phyloP scores from a whole-genome alignment of 1,140 invertebrate genomes.

The Drosophila grimshawi region DNA sequence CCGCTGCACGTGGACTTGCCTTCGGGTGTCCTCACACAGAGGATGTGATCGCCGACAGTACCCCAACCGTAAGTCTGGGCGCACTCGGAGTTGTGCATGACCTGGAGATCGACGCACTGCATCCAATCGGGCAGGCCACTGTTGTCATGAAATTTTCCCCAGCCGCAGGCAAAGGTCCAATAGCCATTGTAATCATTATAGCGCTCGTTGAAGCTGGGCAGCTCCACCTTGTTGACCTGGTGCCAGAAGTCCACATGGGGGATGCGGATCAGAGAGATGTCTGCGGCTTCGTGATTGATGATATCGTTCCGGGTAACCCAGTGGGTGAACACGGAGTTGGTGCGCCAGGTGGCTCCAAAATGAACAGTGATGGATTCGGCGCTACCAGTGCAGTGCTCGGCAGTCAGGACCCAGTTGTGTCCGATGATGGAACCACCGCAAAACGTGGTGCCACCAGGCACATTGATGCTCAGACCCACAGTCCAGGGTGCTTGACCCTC shows the following conservation, averaged over 20 bases:
- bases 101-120: slow-evolving; percentile 57
- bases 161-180: slow-evolving; percentile 55
- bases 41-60: slow-evolving; percentile 46
- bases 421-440: slow-evolving; percentile 87
- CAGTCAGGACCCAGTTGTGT: slow-evolving; percentile 85
- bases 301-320: slow-evolving; percentile 44
- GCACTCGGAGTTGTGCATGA: slow-evolving; percentile 42
- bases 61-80: slow-evolving; percentile 55
- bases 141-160: slow-evolving; percentile 43
- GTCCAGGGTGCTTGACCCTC: slow-evolving; percentile 85
- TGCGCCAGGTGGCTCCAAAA: slow-evolving; percentile 61
- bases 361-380: slow-evolving; percentile 51
- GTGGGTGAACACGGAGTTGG: slow-evolving; percentile 42
- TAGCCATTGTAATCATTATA: slow-evolving; percentile 30
- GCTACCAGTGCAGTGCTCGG: slow-evolving; percentile 58
- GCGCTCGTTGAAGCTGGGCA: slow-evolving; percentile 47
- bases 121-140: slow-evolving; percentile 42
- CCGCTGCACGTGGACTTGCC: slow-evolving; percentile 80
- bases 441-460: slow-evolving; percentile 69
- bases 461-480: slow-evolving; percentile 84
- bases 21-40: slow-evolving; percentile 48
- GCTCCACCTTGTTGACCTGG: slow-evolving; percentile 48
- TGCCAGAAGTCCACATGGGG: slow-evolving; percentile 43
- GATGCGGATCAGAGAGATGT: slow-evolving; percentile 50
- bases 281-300: slow-evolving; percentile 45